Evolutionary conservation across 2,113 vertebrate genomes (phyloP).

Genomic region (Upupa epops): DNA sequence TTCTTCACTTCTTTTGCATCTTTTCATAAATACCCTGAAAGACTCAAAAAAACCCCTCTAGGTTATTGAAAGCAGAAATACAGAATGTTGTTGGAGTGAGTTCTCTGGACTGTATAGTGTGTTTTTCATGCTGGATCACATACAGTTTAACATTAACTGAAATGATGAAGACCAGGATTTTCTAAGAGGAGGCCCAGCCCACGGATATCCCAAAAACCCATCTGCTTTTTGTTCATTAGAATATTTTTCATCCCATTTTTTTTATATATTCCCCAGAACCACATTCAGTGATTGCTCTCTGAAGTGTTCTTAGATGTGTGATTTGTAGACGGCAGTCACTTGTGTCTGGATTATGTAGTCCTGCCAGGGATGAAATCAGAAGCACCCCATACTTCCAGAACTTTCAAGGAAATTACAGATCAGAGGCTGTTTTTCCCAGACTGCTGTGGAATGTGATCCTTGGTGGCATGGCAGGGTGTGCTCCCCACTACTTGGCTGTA

Average conservation of each 20-base stretch:
- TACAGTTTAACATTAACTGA: neutral
- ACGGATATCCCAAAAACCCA: neutral
- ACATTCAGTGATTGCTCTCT: neutral
- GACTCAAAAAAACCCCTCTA: accelerated
- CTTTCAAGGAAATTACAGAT: neutral
- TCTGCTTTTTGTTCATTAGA: neutral
- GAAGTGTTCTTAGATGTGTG: neutral
- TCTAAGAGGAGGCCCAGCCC: neutral
- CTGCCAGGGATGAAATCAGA: neutral
- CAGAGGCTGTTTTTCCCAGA: neutral
- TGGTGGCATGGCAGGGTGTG: neutral
- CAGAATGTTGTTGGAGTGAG: neutral
- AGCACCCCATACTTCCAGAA: neutral
- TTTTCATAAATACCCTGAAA: neutral
- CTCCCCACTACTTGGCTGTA: accelerated
- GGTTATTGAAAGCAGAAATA: neutral
- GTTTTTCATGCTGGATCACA: neutral
- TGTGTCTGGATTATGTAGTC: neutral
- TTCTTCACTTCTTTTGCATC: neutral
- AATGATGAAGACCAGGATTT: neutral
- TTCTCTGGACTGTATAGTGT: neutral
- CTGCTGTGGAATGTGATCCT: neutral
- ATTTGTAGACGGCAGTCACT: neutral
- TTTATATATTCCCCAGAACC: neutral
- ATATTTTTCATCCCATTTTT: neutral